Conservation (phyloP, 2,888 invertebrate species). For the Plutella xylostella region DNA sequence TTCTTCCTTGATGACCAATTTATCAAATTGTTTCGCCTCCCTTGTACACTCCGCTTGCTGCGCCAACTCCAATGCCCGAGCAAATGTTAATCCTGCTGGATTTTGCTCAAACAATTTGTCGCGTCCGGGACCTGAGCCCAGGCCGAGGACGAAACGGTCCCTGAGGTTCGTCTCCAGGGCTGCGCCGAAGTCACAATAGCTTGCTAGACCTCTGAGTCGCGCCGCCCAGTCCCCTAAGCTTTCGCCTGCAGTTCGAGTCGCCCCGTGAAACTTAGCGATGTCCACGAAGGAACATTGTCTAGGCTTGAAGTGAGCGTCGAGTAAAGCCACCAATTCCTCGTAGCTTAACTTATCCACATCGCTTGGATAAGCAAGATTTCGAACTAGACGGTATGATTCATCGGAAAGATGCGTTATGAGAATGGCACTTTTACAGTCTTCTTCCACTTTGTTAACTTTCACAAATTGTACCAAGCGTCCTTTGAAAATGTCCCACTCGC, state of each 20-base stretch:
- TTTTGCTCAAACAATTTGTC: not conserved
- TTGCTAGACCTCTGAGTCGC: not conserved
- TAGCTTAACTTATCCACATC: not conserved
- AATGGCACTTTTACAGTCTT: no score
- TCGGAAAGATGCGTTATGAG: no score
- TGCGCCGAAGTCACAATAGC: not conserved
- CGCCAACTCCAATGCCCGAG: not conserved
- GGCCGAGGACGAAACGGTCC: not conserved
- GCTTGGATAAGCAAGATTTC: no score
- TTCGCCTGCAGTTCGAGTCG: not conserved
- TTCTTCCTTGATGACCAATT: not conserved
- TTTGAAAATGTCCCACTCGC: not conserved
- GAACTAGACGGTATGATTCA: no score
- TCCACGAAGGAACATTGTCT: not conserved
- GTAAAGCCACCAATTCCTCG: not conserved
- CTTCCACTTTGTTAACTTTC: not conserved
- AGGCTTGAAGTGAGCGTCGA: not conserved
- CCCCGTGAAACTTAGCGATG: not conserved
- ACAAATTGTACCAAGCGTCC: not conserved
- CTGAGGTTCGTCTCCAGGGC: no score
- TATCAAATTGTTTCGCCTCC: not conserved
- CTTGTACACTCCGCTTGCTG: not conserved
- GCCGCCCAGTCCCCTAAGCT: not conserved
- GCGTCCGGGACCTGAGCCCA: not conserved
- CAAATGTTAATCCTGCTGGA: not conserved